phyloP scores from a whole-genome alignment of 1,140 invertebrate species.

The Phocides pigmalion region DNA sequence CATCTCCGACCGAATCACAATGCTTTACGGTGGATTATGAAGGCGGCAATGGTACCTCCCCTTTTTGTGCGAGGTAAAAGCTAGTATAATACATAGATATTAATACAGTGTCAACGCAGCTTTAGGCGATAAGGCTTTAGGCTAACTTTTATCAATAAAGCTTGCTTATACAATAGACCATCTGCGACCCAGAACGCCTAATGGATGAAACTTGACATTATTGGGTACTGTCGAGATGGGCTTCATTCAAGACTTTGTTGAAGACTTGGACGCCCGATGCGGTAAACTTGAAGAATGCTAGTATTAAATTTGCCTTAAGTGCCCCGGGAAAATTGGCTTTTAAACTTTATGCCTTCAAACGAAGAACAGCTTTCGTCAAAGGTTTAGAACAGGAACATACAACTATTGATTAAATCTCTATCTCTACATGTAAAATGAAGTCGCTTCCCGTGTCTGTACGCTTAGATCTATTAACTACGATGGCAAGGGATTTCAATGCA shows the following conservation, averaged over 20 bases:
- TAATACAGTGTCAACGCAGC: too few relatives aligned
- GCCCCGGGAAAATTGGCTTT: constrained; percentile 12
- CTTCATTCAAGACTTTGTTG: constrained; percentile 17
- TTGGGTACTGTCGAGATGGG: constrained; percentile 17
- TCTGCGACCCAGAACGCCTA: constrained; percentile 15
- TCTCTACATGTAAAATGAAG: too few relatives aligned
- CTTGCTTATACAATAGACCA: constrained; percentile 9
- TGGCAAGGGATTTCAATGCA: too few relatives aligned
- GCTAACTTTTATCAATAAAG: constrained; percentile 26
- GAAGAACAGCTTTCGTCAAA: not conserved
- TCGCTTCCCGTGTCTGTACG: too few relatives aligned
- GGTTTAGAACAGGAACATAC: not conserved
- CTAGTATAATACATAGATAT: too few relatives aligned
- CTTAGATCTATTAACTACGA: too few relatives aligned
- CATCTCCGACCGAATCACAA: too few relatives aligned
- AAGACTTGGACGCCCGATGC: constrained; percentile 11
- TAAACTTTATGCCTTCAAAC: constrained; percentile 7
- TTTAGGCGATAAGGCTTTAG: not conserved
- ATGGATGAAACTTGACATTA: constrained; percentile 26
- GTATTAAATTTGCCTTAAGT: constrained; percentile 28
- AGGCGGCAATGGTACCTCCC: too few relatives aligned
- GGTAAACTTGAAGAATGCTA: constrained; percentile 17
- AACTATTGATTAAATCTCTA: too few relatives aligned
- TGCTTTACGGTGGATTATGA: too few relatives aligned
- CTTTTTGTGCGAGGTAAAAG: too few relatives aligned